phyloP scores from a whole-genome alignment of 1,140 invertebrate species.

The Sitobion miscanthi region DNA sequence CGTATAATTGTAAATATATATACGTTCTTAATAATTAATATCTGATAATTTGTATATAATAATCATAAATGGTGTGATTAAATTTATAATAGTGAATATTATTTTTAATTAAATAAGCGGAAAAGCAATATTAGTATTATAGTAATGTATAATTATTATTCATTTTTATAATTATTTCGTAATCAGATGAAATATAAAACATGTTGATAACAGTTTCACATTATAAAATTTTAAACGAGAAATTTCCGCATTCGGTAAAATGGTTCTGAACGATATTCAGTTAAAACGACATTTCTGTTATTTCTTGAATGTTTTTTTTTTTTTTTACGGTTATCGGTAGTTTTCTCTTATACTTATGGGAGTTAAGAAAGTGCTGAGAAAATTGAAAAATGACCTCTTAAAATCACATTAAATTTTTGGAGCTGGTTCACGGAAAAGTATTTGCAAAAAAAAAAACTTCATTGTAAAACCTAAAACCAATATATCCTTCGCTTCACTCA shows the following conservation, averaged over 20 bases:
- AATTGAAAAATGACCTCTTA: not conserved
- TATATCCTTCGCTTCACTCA: not conserved
- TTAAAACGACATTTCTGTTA: not conserved
- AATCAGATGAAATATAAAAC: not conserved
- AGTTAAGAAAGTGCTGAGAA: not conserved
- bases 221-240: not conserved
- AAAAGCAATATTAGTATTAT: not conserved
- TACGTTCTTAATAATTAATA: not conserved
- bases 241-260: no score
- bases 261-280: no score
- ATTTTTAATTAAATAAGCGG: not conserved
- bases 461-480: conserved; percentile 1
- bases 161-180: not conserved
- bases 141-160: not conserved
- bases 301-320: not conserved
- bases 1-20: not conserved
- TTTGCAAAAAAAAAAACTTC: not conserved
- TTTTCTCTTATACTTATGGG: not conserved
- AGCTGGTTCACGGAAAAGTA: not conserved
- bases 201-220: not conserved
- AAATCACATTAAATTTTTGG: not conserved
- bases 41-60: not conserved
- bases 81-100: not conserved
- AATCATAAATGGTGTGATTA: not conserved
- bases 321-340: not conserved